These are phyloP conservation scores for Ara ararauna DNA, from an alignment of 2,797 vertebrate genomes.

Conservation along the genomic window DNA sequence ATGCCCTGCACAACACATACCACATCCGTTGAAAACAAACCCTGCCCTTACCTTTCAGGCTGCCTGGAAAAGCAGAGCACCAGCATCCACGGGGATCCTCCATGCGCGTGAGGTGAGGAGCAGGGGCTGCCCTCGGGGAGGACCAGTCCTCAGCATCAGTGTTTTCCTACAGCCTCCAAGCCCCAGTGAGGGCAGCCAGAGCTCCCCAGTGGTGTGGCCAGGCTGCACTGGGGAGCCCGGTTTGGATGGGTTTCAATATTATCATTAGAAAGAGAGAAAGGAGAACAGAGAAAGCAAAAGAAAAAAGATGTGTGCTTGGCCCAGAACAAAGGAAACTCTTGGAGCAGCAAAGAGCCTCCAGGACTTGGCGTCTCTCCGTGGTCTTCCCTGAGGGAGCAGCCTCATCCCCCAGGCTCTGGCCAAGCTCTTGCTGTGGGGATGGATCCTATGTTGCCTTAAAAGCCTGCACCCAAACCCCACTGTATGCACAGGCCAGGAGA, in stretches of 20 bases:
- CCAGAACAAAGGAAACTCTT: background rate
- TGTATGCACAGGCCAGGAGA: rapidly evolving
- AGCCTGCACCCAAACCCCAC: rapidly evolving
- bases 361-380: background rate
- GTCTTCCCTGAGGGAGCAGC: background rate
- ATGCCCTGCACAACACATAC: rapidly evolving
- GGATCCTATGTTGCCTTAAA: rapidly evolving
- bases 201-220: background rate
- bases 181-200: rapidly evolving
- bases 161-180: background rate
- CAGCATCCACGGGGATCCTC: rapidly evolving
- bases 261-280: background rate
- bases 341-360: background rate
- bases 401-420: background rate
- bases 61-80: background rate
- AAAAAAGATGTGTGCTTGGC: background rate
- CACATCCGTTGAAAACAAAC: background rate
- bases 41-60: background rate
- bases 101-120: rapidly evolving
- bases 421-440: background rate
- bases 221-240: background rate
- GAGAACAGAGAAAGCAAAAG: background rate
- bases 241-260: background rate
- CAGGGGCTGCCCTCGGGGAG: background rate
- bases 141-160: background rate